Evolutionary conservation across 2,888 invertebrate species (phyloP).

Genomic region (Lochmaea crataegi): DNA sequence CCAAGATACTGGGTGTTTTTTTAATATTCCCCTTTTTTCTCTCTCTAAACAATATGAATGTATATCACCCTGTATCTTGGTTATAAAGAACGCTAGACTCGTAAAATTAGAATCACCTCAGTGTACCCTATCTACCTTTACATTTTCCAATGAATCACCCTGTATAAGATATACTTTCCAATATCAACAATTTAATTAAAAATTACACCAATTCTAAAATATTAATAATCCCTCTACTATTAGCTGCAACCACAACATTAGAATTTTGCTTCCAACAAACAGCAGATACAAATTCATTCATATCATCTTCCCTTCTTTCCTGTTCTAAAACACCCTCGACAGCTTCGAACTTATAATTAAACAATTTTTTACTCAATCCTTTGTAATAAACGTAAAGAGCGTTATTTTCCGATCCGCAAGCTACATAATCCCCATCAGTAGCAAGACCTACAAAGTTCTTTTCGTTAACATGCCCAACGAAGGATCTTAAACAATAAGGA

Average conservation of each 20-base stretch:
- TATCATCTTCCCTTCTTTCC: slow-evolving; percentile 84
- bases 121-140: too few relatives aligned
- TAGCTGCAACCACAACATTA: slow-evolving; percentile 90
- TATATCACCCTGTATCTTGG: too few relatives aligned
- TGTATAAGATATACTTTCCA: background rate
- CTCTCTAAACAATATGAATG: too few relatives aligned
- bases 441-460: slow-evolving; percentile 96
- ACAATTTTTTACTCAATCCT: slow-evolving; percentile 86
- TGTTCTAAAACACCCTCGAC: slow-evolving; percentile 81
- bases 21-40: too few relatives aligned
- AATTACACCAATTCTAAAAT: slow-evolving; percentile 80
- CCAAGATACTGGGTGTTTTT: too few relatives aligned
- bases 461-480: slow-evolving; percentile 93
- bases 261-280: slow-evolving; percentile 92
- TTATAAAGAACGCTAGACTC: too few relatives aligned
- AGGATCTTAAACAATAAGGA: slow-evolving; percentile 83
- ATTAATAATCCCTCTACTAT: slow-evolving; percentile 94
- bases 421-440: slow-evolving; percentile 91
- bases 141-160: too few relatives aligned
- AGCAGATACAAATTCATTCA: slow-evolving; percentile 94
- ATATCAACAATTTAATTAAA: slow-evolving; percentile 3
- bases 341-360: slow-evolving; percentile 89
- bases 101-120: too few relatives aligned
- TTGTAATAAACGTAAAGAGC: slow-evolving; percentile 92
- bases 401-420: slow-evolving; percentile 96